Conservation (phyloP, 1,140 invertebrate genomes). For the Lordiphosa mommai region DNA sequence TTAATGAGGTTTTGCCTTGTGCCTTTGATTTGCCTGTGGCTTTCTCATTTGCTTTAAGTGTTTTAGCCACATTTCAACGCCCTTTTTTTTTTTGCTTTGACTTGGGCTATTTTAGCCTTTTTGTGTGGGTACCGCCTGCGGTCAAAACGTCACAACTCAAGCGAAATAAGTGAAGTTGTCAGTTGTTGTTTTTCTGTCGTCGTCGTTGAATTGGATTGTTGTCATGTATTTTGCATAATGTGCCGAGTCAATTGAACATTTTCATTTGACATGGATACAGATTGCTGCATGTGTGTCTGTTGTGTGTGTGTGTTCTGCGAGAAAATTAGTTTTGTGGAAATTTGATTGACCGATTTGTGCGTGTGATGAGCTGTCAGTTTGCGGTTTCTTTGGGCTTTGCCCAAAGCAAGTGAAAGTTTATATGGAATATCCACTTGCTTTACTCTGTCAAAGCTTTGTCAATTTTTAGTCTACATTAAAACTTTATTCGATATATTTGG, state of each 20-base stretch:
- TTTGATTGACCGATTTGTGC: slow-evolving; percentile 6
- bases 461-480: too few relatives aligned
- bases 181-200: slow-evolving; percentile 30
- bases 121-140: slow-evolving; percentile 29
- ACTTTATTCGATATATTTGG: too few relatives aligned
- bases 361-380: not conserved
- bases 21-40: slow-evolving; percentile 47
- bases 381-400: not conserved
- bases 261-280: slow-evolving; percentile 39
- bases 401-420: too few relatives aligned
- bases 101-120: slow-evolving; percentile 15
- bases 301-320: not conserved
- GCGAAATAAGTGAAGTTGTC: slow-evolving; percentile 74
- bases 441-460: too few relatives aligned
- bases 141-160: slow-evolving; percentile 62
- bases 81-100: slow-evolving; percentile 29
- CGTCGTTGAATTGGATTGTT: slow-evolving; percentile 26
- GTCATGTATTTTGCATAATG: slow-evolving; percentile 60
- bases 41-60: slow-evolving; percentile 55
- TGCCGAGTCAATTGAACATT: slow-evolving; percentile 38
- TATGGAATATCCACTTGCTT: too few relatives aligned
- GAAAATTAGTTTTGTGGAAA: slow-evolving; percentile 11
- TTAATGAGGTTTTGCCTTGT: slow-evolving; percentile 68
- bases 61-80: slow-evolving; percentile 57
- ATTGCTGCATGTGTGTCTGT: not conserved